phyloP scores from a whole-genome alignment of 2,888 invertebrate species.

The Acrobasis consociella region DNA sequence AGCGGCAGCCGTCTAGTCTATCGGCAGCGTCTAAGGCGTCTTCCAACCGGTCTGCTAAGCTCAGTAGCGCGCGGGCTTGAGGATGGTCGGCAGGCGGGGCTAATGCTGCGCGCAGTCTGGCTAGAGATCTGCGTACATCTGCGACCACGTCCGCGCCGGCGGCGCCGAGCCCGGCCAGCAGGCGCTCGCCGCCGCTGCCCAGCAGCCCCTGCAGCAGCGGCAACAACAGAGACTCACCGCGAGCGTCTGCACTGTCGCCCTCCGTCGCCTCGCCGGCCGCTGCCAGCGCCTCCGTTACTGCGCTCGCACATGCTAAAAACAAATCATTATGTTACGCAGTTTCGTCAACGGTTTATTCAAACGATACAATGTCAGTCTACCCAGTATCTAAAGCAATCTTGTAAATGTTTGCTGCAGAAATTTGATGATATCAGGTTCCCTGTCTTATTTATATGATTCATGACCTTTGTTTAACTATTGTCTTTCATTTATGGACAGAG shows the following conservation, averaged over 20 bases:
- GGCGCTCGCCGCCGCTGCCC: conserved; percentile 73
- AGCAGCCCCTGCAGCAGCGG: conserved; percentile 86
- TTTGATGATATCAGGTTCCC: too few species aligned
- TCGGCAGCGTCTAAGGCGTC: conserved; percentile 77
- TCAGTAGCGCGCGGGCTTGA: conserved; percentile 84
- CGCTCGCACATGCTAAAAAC: conserved; percentile 69
- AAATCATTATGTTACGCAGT: background rate
- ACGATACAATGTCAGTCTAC: background rate
- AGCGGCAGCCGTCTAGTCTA: conserved; percentile 63
- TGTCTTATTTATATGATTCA: too few species aligned
- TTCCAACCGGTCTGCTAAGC: conserved; percentile 87
- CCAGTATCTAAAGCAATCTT: too few species aligned
- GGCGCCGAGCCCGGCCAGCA: conserved; percentile 70
- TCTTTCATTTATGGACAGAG: too few species aligned
- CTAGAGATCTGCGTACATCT: conserved; percentile 90
- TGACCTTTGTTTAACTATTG: too few species aligned
- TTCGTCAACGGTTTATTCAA: background rate
- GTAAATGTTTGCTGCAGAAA: too few species aligned
- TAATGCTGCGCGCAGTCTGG: conserved; percentile 88
- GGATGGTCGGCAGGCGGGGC: conserved; percentile 79
- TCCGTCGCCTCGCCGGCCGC: conserved; percentile 58
- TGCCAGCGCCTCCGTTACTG: conserved; percentile 72
- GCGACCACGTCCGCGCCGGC: conserved; percentile 85
- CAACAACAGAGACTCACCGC: conserved; percentile 90
- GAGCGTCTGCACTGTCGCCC: conserved; percentile 53